These are phyloP conservation scores for Mesochorus sp. DNA, from an alignment of 2,888 invertebrate species.

Conservation along the genomic window DNA sequence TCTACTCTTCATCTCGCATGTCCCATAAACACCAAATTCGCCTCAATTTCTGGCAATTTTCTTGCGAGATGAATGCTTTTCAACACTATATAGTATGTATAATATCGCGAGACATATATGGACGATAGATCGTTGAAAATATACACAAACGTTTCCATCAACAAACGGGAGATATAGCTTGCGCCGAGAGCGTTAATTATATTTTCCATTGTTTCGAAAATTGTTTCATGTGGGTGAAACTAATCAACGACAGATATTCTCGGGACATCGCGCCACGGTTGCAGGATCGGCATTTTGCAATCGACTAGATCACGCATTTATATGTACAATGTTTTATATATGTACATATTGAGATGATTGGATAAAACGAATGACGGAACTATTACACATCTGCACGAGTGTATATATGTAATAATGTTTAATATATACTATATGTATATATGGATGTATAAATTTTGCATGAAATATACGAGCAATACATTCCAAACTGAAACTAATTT, in stretches of 20 bases:
- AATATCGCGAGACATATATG: no score
- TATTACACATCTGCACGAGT: neutral
- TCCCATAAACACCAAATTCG: no score
- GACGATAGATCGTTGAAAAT: no score
- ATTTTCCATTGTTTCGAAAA: slow-evolving; percentile 6
- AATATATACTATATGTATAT: neutral
- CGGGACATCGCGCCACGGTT: neutral
- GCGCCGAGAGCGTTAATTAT: slow-evolving; percentile 6
- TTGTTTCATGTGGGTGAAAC: slow-evolving; percentile 25
- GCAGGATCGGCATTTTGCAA: slow-evolving; percentile 3
- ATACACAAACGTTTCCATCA: slow-evolving; percentile 10
- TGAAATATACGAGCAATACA: no score
- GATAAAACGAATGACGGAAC: slow-evolving; percentile 12
- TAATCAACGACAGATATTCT: slow-evolving; percentile 34
- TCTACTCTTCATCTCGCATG: no score
- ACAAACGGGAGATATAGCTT: slow-evolving; percentile 5
- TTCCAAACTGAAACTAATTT: slow-evolving; percentile 72
- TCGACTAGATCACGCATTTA: no score
- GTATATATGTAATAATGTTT: neutral
- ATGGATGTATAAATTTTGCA: neutral
- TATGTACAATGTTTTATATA: neutral
- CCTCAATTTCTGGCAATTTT: no score
- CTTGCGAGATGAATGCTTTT: no score
- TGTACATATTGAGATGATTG: neutral
- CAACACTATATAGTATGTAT: no score